phyloP scores from a whole-genome alignment of 1,140 invertebrate species.

The Psix sp. region DNA sequence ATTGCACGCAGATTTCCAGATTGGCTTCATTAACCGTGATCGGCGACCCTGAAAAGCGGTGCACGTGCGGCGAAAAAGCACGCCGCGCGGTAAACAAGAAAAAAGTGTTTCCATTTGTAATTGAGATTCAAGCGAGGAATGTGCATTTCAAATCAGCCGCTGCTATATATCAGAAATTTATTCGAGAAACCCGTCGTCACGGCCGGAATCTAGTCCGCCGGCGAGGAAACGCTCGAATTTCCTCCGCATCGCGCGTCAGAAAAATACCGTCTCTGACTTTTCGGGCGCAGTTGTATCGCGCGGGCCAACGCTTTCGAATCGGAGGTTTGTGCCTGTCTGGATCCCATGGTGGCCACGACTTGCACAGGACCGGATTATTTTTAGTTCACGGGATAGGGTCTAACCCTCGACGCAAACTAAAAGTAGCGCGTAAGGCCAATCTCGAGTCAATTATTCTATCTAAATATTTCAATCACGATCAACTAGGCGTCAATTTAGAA shows the following conservation, averaged over 20 bases:
- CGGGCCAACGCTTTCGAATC: neutral
- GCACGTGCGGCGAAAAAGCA: slow-evolving; percentile 9
- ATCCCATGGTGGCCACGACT: slow-evolving; percentile 23
- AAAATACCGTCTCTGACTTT: slow-evolving; percentile 5
- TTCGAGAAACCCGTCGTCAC: slow-evolving; percentile 35
- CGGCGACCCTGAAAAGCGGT: slow-evolving; percentile 31
- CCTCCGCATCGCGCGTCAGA: too few relatives aligned
- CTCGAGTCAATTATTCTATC: slow-evolving; percentile 75
- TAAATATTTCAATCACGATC: slow-evolving; percentile 76
- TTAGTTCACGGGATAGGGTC: slow-evolving; percentile 71
- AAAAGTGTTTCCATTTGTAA: slow-evolving; percentile 47
- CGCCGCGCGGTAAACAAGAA: neutral
- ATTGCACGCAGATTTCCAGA: slow-evolving; percentile 48
- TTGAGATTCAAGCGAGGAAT: slow-evolving; percentile 36
- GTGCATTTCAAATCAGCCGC: slow-evolving; percentile 34
- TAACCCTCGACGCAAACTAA: slow-evolving; percentile 71
- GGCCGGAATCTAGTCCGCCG: slow-evolving; percentile 24
- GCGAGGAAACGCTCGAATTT: slow-evolving; percentile 18
- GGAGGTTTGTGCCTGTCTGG: neutral
- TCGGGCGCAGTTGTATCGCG: neutral
- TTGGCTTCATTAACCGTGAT: slow-evolving; percentile 35
- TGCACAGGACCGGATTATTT: slow-evolving; percentile 69
- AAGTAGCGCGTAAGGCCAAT: slow-evolving; percentile 75
- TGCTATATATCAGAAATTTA: slow-evolving; percentile 30
- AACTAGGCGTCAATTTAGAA: slow-evolving; percentile 74